Base-by-base conservation (phyloP, 2,113 vertebrate genomes). In the Recurvirostra avosetta region DNA sequence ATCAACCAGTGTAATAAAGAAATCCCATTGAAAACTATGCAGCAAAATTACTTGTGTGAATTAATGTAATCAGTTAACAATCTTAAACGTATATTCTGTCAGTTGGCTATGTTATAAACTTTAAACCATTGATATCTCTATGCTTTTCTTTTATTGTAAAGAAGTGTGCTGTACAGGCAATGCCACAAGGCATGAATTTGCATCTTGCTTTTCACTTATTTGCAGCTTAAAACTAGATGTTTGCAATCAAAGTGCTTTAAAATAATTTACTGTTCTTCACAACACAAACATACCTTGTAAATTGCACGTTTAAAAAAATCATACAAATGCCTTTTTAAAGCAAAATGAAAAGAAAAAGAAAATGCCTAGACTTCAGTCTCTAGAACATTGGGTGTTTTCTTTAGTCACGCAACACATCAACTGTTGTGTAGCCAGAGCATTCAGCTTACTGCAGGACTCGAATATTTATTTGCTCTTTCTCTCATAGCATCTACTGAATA, bases 11-110 rank as follows among this genome's bases (percentile, higher is more conserved):
- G 38, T 76, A 66, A 67, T 71, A 85, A 84, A 92, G 62, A 36
- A 82, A 85, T 30, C 2, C 3, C 30, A 59, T 80, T 92, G 81
- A 84, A 91, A 91, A 62, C 38, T 86, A 61, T 50, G 77, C n/a
- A 91, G 87, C 76, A 91, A 72, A 94, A 96, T 72, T 76, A 88
- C 72, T 82, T 96, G 80, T 2, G 23, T 96, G 63, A 85, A 78
- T 61, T 92, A 56, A 91, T 66, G 62, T 88, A 73, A 40, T 38
- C 89, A 83, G 22, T 78, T 88, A 92, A 72, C 40, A 70, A 17
- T 81, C 89, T 88, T 81, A 70, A 72, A 75, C 2, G 1, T 90
- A 71, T 86, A 74, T 89, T 49, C 22, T 87, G 55, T 86, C 65
- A 77, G n/a, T 49, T 86, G 85, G 34, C 25, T 68, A 15, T 95